Evolutionary conservation across 2,888 invertebrate species (phyloP), one percentile per base, ranked within the genome.

Genomic region (Conchocele bisecta): DNA sequence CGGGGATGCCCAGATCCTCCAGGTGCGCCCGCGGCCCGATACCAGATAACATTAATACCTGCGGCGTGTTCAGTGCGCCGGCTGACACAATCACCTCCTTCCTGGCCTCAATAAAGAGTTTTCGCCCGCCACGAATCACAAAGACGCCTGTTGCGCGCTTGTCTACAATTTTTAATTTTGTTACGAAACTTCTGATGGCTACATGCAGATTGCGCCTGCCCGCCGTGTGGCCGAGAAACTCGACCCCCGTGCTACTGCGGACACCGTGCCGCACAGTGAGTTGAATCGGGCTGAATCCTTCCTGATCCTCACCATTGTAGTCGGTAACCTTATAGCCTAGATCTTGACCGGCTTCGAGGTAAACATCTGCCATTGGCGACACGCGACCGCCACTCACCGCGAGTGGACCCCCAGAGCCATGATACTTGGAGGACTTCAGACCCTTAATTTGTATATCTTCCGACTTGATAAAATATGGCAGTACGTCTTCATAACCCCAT

Each of bases 401-500:
- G 63, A 89, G 26, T 3, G 86, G 86, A 9, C 90, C 90, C 9
- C 75, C 79, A 35, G 58, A 73, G 11, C 83, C 83, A 75, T 89
- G 89, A 63, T 86, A 87, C 22, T 74, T 86, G 82, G 77, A 54
- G 15, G 75, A 63, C 31, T 73, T 75, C 44, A 79, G 74, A 28
- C 75, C 77, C 11, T 68, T 61, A 46, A 85, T 83, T 26, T 75
- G 57, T 37, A 93, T 93, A 67, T 91, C 89, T 81, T 91, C 91
- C 22, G 93, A 91, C 89, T 93, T 89, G 88, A 92, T 90, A 91
- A 93, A 91, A 70, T 88, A 91, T 89, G 92, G 89, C 88, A 94
- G 86, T 94, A 94, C 76, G 96, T 97, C 78, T 95, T 93, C 91
- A 96, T 97, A 89, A 1, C 95, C 94, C 98, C 98, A 98, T 2